A percentile compares a stretch with the other conserved stretches of the same genome.
Evolutionary conservation across 1,140 invertebrate species (phyloP).

Genomic region (Delia radicum): DNA sequence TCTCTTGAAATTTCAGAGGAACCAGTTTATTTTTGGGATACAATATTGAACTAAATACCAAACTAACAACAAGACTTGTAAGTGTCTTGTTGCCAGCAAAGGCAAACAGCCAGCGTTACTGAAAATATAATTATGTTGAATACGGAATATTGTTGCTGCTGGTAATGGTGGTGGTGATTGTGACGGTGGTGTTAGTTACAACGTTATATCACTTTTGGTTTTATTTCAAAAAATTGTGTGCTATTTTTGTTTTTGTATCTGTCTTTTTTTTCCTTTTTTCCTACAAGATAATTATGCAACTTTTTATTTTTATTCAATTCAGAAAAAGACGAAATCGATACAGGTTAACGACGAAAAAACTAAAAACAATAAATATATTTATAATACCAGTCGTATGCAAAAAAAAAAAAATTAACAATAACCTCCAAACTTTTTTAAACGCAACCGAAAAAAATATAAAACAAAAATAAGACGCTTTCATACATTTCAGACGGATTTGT

Average conservation of each 20-base stretch:
- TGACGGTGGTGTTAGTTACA: background rate
- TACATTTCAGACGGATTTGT: background rate
- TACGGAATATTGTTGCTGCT: background rate
- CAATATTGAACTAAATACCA: constrained; percentile 1
- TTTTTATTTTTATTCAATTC: background rate
- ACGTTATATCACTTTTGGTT: constrained; percentile 4
- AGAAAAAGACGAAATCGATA: background rate
- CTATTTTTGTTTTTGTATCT: background rate
- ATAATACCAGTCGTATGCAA: background rate
- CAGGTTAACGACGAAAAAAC: no score
- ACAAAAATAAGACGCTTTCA: background rate
- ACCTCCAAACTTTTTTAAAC: background rate
- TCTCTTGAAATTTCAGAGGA: background rate
- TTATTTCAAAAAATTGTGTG: background rate
- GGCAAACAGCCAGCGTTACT: background rate
- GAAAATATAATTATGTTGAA: background rate
- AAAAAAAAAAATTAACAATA: background rate
- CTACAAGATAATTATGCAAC: background rate
- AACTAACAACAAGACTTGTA: background rate
- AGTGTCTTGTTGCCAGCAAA: background rate
- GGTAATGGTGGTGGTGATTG: background rate
- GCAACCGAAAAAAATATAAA: no score
- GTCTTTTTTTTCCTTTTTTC: background rate
- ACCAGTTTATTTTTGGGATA: background rate
- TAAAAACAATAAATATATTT: background rate